Percentiles rank a stretch among this genome's conserved stretches.
These are phyloP conservation scores for Acrobasis repandana DNA, from an alignment of 2,888 invertebrate genomes.

Conservation along the genomic window DNA sequence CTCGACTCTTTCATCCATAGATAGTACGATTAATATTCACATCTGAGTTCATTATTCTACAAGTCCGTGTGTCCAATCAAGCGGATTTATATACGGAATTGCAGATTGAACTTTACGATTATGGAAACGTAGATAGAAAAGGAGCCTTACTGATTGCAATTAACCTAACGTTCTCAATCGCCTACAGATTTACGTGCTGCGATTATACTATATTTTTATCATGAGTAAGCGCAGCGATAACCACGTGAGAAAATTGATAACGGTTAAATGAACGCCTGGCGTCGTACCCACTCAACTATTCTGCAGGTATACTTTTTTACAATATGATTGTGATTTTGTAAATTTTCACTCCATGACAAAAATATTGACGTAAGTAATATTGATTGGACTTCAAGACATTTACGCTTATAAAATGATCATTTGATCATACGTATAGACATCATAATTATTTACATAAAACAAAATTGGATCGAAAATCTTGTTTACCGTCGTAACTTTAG, in stretches of 20 bases:
- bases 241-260: conserved; percentile 24
- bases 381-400: too few species aligned
- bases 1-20: too few species aligned
- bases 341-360: too few species aligned
- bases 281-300: background rate
- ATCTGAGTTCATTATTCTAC: conserved; percentile 28
- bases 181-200: conserved; percentile 19
- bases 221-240: conserved; percentile 12
- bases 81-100: conserved; percentile 63
- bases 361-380: too few species aligned
- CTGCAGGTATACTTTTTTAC: background rate
- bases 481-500: too few species aligned
- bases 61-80: conserved; percentile 51
- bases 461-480: too few species aligned
- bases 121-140: conserved; percentile 63
- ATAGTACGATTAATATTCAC: background rate
- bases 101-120: conserved; percentile 75
- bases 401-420: too few species aligned
- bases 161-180: conserved; percentile 44
- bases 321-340: background rate
- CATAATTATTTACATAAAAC: too few species aligned
- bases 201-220: conserved; percentile 21
- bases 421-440: too few species aligned
- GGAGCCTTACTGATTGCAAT: conserved; percentile 57
- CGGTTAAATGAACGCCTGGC: conserved; percentile 22